These are phyloP conservation scores for Capreolus pygargus DNA, from an alignment of 2,113 vertebrate genomes.

Conservation along the genomic window DNA sequence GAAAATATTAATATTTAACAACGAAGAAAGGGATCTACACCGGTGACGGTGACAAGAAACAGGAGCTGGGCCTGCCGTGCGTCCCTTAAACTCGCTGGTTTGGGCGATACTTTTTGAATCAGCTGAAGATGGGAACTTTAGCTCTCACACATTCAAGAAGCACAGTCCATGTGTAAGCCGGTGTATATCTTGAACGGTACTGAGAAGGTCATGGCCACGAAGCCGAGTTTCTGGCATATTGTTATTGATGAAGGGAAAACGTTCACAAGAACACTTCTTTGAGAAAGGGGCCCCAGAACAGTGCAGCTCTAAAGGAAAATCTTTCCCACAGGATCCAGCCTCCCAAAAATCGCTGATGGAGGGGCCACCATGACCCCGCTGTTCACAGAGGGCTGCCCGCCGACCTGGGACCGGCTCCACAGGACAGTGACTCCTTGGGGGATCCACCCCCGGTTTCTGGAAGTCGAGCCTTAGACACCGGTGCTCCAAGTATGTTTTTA, in stretches of 20 bases:
- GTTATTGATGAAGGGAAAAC: background rate
- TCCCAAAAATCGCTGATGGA: background rate
- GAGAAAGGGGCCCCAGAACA: background rate
- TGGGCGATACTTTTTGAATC: background rate
- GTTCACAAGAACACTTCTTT: background rate
- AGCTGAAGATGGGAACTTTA: background rate
- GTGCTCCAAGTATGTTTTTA: background rate
- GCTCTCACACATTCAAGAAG: background rate
- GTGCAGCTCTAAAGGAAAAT: background rate
- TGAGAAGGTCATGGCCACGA: background rate
- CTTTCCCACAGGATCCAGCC: fast-evolving
- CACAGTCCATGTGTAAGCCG: background rate
- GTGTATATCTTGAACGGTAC: background rate
- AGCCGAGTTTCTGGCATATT: background rate
- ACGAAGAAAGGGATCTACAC: background rate
- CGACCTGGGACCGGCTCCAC: background rate
- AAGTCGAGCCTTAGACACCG: background rate
- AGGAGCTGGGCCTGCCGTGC: background rate
- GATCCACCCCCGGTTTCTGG: background rate
- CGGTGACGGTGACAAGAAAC: background rate
- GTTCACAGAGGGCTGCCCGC: background rate
- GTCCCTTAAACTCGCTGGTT: background rate
- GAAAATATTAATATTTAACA: slow-evolving; percentile 7
- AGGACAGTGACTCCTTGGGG: background rate
- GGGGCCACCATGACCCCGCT: fast-evolving